Percentiles rank a stretch among this genome's conserved stretches.
These are phyloP conservation scores for Indri indri DNA, from an alignment of 2,113 vertebrate genomes.

Conservation along the genomic window DNA sequence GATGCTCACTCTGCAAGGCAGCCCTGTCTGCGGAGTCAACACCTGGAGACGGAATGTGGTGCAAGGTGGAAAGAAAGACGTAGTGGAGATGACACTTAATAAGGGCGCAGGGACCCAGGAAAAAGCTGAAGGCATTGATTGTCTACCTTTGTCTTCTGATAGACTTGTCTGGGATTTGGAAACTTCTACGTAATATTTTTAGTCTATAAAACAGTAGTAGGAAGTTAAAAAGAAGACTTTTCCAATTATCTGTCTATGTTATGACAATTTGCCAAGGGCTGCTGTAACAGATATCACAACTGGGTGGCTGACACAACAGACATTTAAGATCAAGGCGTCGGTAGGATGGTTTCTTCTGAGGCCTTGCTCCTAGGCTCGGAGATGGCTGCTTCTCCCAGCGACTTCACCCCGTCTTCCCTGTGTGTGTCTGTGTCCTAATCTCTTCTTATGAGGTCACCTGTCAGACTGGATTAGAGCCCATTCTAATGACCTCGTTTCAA, in stretches of 20 bases:
- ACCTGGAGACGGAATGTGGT: not conserved
- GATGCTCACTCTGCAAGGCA: not conserved
- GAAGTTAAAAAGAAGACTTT: not conserved
- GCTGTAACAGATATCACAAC: not conserved
- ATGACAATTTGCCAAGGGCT: not conserved
- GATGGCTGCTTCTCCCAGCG: not conserved
- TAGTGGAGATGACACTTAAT: not conserved
- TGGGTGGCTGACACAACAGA: not conserved
- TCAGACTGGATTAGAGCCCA: not conserved
- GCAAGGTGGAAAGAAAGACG: not conserved
- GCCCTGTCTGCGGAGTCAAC: too few species aligned
- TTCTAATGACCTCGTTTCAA: not conserved
- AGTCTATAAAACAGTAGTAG: not conserved
- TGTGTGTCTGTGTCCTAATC: not conserved
- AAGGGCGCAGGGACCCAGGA: too few species aligned
- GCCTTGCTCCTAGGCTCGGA: not conserved
- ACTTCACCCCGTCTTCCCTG: not conserved
- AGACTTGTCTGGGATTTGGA: not conserved
- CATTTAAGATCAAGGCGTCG: fast-evolving
- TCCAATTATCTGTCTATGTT: not conserved
- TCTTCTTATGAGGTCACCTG: not conserved
- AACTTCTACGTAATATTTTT: not conserved
- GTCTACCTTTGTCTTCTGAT: not conserved
- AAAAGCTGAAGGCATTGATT: not conserved
- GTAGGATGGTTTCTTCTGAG: not conserved